phyloP scores from a whole-genome alignment of 2,888 invertebrate species.

The Labia minor region DNA sequence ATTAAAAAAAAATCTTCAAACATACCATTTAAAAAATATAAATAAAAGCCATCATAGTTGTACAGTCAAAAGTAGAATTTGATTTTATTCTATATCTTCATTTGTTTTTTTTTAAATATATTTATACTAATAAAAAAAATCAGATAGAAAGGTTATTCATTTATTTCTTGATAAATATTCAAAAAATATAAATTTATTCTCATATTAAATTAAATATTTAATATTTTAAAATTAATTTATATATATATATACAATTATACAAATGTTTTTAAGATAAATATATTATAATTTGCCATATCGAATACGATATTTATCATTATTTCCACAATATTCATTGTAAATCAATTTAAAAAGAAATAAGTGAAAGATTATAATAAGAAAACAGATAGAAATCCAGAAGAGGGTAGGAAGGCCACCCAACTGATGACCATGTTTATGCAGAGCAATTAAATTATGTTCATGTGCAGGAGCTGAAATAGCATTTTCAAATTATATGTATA shows the following conservation, averaged over 20 bases:
- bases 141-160: too few species aligned
- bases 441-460: slow-evolving; percentile 77
- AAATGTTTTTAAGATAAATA: slow-evolving; percentile 14
- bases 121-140: too few species aligned
- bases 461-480: slow-evolving; percentile 65
- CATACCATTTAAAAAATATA: too few species aligned
- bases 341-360: slow-evolving; percentile 85
- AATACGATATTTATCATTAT: slow-evolving; percentile 53
- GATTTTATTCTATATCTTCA: too few species aligned
- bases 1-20: too few species aligned
- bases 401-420: slow-evolving; percentile 80
- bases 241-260: not conserved
- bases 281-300: slow-evolving; percentile 58
- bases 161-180: too few species aligned
- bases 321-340: slow-evolving; percentile 73
- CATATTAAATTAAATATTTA: too few species aligned
- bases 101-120: too few species aligned
- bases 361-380: slow-evolving; percentile 82
- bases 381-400: slow-evolving; percentile 84
- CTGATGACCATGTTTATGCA: slow-evolving; percentile 83
- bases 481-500: slow-evolving; percentile 17
- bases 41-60: too few species aligned
- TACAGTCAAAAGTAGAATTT: too few species aligned
- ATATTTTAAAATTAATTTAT: not conserved
- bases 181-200: too few species aligned